Conservation (phyloP, 2,888 invertebrate species). For the Venustoraphidia nigricollis region DNA sequence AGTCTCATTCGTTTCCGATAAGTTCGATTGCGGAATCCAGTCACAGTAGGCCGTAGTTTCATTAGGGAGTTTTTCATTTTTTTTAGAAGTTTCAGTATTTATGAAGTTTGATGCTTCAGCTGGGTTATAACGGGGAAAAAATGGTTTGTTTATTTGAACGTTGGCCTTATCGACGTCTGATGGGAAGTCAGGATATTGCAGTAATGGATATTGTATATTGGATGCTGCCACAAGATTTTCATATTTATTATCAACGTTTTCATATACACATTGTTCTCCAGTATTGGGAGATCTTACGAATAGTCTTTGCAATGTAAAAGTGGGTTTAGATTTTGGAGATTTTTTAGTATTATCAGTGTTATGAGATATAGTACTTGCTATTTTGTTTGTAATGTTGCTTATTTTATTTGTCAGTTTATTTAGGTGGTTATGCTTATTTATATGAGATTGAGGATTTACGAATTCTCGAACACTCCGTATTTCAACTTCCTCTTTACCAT, state of each 20-base stretch:
- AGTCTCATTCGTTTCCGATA: constrained; percentile 20
- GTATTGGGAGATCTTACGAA: constrained; percentile 20
- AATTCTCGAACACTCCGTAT: constrained; percentile 28
- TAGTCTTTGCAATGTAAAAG: constrained; percentile 23
- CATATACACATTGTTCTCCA: constrained; percentile 3
- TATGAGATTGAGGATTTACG: constrained; percentile 16
- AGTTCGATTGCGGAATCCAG: constrained; percentile 21
- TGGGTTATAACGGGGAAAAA: constrained; percentile 22
- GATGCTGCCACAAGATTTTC: constrained; percentile 20
- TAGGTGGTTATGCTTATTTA: neutral
- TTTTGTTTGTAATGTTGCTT: too few relatives aligned
- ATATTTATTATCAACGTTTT: too few relatives aligned
- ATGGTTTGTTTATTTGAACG: constrained; percentile 24
- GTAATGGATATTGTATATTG: constrained; percentile 21
- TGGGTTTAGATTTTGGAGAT: constrained; percentile 14
- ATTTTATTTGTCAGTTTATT: too few relatives aligned
- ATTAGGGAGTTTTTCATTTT: constrained; percentile 13
- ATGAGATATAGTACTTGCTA: neutral
- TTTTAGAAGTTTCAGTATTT: constrained; percentile 8
- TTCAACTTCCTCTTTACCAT: constrained; percentile 33
- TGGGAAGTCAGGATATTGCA: constrained; percentile 14
- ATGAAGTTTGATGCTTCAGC: constrained; percentile 7
- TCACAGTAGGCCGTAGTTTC: constrained; percentile 23
- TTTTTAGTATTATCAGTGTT: neutral
- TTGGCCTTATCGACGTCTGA: constrained; percentile 14